Evolutionary conservation across 2,113 vertebrate species (phyloP), one percentile per base, ranked within the genome.

Genomic region (Tragulus kanchil): DNA sequence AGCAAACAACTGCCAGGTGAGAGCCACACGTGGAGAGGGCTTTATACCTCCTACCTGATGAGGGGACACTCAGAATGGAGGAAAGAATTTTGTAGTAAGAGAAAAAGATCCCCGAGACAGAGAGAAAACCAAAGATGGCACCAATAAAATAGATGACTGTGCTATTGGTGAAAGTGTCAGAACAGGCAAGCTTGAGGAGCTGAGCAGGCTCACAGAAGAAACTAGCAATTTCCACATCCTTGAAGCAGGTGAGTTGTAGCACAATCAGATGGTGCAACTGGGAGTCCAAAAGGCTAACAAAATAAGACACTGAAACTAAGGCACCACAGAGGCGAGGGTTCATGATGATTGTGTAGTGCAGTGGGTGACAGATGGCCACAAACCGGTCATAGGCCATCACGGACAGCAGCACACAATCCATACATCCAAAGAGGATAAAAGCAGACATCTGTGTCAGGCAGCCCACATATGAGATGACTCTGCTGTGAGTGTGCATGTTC

Each of bases 401-500:
- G 10, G 75, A 17, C 26, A 77, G 48, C 9, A 78, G 75, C 26
- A 9, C 28, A 52, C 26, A 3, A 52, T 78, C 75, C 75, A 78
- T 52, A 17, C 25, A 16, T 0, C 7, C 25, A 28, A 78, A 52
- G 52, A 77, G 45, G 23, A 50, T 52, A 31, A 52, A 77, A 77
- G 52, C 3, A 77, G 75, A 77, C 75, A 77, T 17, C 26, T 77
- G 75, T 9, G 26, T 77, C 26, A 77, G 0, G 48, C 75, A 77
- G 0, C 75, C 26, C 6, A 0, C 1, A 4, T 0, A 77, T 45
- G 26, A 52, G 48, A 77, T 77, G 75, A 52, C 48, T 77, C 25
- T 77, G 26, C 28, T 59, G 28, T 79, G 48, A 56, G 85, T 69
- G 4, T 89, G 16, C 42, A 85, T 79, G 77, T 95, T 65, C 65